Base-by-base conservation (phyloP, 2,113 vertebrate species). In the Podarcis muralis region DNA sequence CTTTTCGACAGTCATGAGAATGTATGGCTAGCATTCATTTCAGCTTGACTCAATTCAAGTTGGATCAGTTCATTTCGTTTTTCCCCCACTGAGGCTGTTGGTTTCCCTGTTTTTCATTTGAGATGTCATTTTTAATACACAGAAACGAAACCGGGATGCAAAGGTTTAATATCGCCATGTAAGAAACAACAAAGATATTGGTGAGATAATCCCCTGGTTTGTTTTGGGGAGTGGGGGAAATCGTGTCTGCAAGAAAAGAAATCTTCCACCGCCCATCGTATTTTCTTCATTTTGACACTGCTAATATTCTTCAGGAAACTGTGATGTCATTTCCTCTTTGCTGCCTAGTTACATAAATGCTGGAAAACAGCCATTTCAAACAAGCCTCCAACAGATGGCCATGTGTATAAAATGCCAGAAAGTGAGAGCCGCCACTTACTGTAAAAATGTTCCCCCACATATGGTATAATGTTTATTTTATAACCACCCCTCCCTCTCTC, bases 261-360 rank as follows among this genome's bases (percentile, higher is more conserved):
- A 74, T 93, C 86, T 94, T 91, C 66, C 94, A 87, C 87, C 92
- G 81, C 90, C 90, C 83, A 93, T 94, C 94, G 94, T 95, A 93
- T 94, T 94, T 95, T 93, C 87, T 89, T 88, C 87, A 86, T 86
- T 93, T 94, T 94, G 87, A 91, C 89, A 92, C 91, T 89, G 88
- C 69, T 93, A 93, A 95, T 95, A 90, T 93, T 94, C 93, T 93
- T 96, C 95, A 97, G 97, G 96, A 97, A 97, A 96, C 92, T 90
- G 30, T 96, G 91, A 97, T 96, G 96, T 97, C 95, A 97, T 96
- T 97, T 97, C 96, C 96, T 96, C 95, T 96, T 93, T 81, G 90
- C 89, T 85, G 90, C 87, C 92, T 94, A 93, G 95, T 97, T 97
- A 97, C 96, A 97, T 96, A 97, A 97, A 96, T 90, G 90, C 86